Evolutionary conservation across 2,797 vertebrate genomes (phyloP).

Genomic region (Knipowitschia caucasica): DNA sequence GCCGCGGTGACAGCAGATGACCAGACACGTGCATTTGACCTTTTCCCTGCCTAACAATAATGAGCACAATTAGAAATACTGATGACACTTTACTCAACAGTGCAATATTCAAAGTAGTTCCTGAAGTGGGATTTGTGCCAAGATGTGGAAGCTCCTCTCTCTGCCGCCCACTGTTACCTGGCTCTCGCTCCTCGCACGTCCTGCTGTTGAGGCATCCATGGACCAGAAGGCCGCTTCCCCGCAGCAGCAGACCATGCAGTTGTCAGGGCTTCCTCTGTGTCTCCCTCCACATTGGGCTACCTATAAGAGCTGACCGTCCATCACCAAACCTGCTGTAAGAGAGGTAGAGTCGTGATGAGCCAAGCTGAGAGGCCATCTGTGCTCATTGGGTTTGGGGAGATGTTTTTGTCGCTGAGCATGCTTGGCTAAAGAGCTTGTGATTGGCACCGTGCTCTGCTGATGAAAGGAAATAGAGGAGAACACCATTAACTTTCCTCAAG

Average conservation of each 20-base stretch:
- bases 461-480: slow-evolving; percentile 59
- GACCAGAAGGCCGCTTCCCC: slow-evolving; percentile 61
- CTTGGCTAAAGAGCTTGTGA: slow-evolving; percentile 61
- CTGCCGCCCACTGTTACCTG: slow-evolving; percentile 54
- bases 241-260: slow-evolving; percentile 66
- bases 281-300: slow-evolving; percentile 40
- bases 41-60: slow-evolving; percentile 27
- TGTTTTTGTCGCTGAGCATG: slow-evolving; percentile 76
- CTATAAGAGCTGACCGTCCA: slow-evolving; percentile 74
- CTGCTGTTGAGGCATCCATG: slow-evolving; percentile 46
- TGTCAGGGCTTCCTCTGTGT: slow-evolving; percentile 67
- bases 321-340: slow-evolving; percentile 77
- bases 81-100: slow-evolving; percentile 17
- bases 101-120: slow-evolving; percentile 16
- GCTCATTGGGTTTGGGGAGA: slow-evolving; percentile 70
- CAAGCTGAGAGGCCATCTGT: slow-evolving; percentile 85
- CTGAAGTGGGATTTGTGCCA: slow-evolving; percentile 18
- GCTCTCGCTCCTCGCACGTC: slow-evolving; percentile 48
- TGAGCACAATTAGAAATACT: slow-evolving; percentile 19
- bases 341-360: slow-evolving; percentile 80
- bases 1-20: slow-evolving; percentile 30
- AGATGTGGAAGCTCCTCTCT: slow-evolving; percentile 36
- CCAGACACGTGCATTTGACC: slow-evolving; percentile 20
- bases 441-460: slow-evolving; percentile 68
- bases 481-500: slow-evolving; percentile 74